Evolutionary conservation across 2,888 invertebrate species (phyloP), one percentile per base, ranked within the genome.

Genomic region (Platypus cylindrus): DNA sequence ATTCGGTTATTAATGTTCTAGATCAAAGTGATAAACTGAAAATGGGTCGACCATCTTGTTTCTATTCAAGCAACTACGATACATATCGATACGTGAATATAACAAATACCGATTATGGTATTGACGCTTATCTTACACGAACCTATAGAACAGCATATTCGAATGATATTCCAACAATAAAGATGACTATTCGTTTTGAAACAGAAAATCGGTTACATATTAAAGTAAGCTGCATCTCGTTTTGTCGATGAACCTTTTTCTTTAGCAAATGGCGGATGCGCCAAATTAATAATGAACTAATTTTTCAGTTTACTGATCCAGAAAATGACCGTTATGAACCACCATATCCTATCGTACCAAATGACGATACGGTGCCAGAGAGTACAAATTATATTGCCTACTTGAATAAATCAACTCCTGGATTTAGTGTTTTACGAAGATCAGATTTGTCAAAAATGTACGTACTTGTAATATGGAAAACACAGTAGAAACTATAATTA

Each of bases 1-100:
- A n/a, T n/a, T n/a, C n/a, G n/a, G n/a, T n/a, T n/a, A n/a, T n/a
- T n/a, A n/a, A n/a, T n/a, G n/a, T n/a, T n/a, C n/a, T n/a, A n/a
- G n/a, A n/a, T n/a, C n/a, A n/a, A n/a, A n/a, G n/a, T n/a, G n/a
- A n/a, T n/a, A n/a, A n/a, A n/a, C n/a, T n/a, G n/a, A n/a, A 27
- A 7, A 13, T 68, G 9, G 65, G 71, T 45, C 65, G 70, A 1
- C 84, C 85, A 1, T 79, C 70, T 57, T 85, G 85, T 56, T 84
- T 69, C 59, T 85, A 78, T 55, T 78, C 82, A 0, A 60, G 67
- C 1, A 66, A 71, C 40, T 82, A 74, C 62, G 65, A 64, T 30
- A 67, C 72, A n/a, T 84, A 78, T 53, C 63, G 64, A 31, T 73
- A 72, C 47, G 46, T 70, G 2, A 78, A 78, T 52, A 64, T 71